Evolutionary conservation across 2,797 vertebrate genomes (phyloP).

Genomic region (Naso thynnoides): DNA sequence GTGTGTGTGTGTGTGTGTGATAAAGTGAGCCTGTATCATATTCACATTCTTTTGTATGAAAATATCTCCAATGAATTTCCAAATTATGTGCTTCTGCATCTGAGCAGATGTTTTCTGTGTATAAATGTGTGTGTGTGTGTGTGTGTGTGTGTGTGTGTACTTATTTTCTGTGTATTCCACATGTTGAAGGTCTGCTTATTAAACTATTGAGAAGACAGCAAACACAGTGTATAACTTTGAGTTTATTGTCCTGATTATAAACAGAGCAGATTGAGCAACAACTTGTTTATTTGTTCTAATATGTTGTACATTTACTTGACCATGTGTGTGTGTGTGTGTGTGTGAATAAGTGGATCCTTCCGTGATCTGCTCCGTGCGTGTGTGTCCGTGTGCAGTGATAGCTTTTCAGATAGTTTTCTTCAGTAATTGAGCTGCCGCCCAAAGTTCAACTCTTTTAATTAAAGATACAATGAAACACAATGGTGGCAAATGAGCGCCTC

Average conservation of each 20-base stretch:
- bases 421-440: constrained; percentile 43
- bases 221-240: constrained; percentile 34
- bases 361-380: constrained; percentile 25
- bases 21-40: constrained; percentile 10
- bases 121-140: not conserved
- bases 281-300: constrained; percentile 37
- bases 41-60: constrained; percentile 40
- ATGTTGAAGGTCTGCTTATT: constrained; percentile 8
- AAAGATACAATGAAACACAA: constrained; percentile 61
- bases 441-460: constrained; percentile 74
- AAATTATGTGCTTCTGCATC: not conserved
- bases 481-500: constrained; percentile 39
- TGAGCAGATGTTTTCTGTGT: not conserved
- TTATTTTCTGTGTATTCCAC: not conserved
- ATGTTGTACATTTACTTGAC: constrained; percentile 37
- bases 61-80: constrained; percentile 31
- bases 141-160: not conserved
- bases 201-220: constrained; percentile 7
- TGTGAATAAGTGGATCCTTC: not conserved
- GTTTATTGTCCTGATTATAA: constrained; percentile 44
- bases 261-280: constrained; percentile 58
- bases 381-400: constrained; percentile 35
- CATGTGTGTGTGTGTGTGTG: constrained; percentile 11
- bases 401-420: constrained; percentile 47
- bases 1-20: not conserved